These are phyloP conservation scores for Nothobranchius kuhntae DNA, from an alignment of 2,113 vertebrate genomes.

Conservation along the genomic window DNA sequence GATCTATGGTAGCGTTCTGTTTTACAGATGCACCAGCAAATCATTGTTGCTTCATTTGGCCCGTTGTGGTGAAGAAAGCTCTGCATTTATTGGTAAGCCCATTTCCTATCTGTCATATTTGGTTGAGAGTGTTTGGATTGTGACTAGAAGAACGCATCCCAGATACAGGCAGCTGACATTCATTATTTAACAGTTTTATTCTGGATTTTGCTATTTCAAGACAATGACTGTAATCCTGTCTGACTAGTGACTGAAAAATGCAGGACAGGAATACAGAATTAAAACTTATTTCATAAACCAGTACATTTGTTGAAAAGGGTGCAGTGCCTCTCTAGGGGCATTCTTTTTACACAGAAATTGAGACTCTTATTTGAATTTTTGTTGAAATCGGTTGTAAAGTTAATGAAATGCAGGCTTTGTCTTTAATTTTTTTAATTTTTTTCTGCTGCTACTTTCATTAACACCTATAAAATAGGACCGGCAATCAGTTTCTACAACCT, in stretches of 20 bases:
- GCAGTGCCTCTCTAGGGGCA: neutral
- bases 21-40: too few relatives aligned
- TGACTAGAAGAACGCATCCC: too few relatives aligned
- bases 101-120: too few relatives aligned
- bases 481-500: neutral
- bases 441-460: neutral
- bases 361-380: neutral
- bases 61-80: too few relatives aligned
- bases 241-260: neutral
- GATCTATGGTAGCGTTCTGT: too few relatives aligned
- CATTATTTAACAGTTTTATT: neutral
- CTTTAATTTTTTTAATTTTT: neutral
- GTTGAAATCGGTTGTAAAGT: neutral
- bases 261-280: neutral
- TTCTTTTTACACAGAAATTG: neutral
- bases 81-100: too few relatives aligned
- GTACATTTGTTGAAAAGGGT: neutral
- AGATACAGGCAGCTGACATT: too few relatives aligned
- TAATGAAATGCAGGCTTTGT: neutral
- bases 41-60: too few relatives aligned
- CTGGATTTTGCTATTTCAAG: neutral
- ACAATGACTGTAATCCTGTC: neutral
- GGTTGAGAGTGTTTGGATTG: too few relatives aligned
- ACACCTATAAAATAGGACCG: neutral
- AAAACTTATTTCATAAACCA: neutral